Base-by-base conservation (phyloP, 2,888 invertebrate species). In the Agrilus mali region DNA sequence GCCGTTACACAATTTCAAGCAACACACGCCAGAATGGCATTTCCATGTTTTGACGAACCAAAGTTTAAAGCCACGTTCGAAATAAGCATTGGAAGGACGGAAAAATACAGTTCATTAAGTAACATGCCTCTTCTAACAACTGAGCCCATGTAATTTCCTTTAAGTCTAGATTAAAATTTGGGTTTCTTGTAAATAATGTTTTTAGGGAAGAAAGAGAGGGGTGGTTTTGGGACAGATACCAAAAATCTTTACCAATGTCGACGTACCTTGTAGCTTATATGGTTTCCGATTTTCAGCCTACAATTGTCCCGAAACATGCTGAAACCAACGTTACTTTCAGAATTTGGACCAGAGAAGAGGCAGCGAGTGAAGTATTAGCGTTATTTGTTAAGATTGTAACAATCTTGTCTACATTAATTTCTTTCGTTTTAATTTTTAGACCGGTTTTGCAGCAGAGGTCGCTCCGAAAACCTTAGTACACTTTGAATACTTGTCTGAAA, bases 191-290 rank as follows among this genome's bases (percentile, higher is more conserved):
- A n/a, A n/a, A 20, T 20, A 43, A 49, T 45, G 40, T 45, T 59
- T 59, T 35, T 60, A 82, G 80, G 45, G 70, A 75, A 49, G 65
- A 67, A 7, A 63, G 67, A 37, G 54, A 69, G 0, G 72, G 72
- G 3, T 87, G 82, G 73, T 68, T 79, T 1, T 82, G 79, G 72
- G 87, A 89, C 56, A 68, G 72, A 20, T 93, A 82, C 59, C 67
- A 78, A 49, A 74, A 75, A 46, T 83, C 87, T 0, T 81, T 87
- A 0, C 82, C 81, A 2, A 95, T 96, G 94, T 90, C 92, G 1
- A 93, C 94, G 0, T 96, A 96, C 60, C 67, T 95, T 36, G 80
- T 95, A 0, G 95, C 94, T 0, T 86, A 79, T 60, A 74, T 85
- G 10, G 72, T 89, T 1, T 84, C 84, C 38, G 83, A 85, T 57